Base-by-base conservation (phyloP, 2,113 vertebrate genomes). In the Solea solea region DNA sequence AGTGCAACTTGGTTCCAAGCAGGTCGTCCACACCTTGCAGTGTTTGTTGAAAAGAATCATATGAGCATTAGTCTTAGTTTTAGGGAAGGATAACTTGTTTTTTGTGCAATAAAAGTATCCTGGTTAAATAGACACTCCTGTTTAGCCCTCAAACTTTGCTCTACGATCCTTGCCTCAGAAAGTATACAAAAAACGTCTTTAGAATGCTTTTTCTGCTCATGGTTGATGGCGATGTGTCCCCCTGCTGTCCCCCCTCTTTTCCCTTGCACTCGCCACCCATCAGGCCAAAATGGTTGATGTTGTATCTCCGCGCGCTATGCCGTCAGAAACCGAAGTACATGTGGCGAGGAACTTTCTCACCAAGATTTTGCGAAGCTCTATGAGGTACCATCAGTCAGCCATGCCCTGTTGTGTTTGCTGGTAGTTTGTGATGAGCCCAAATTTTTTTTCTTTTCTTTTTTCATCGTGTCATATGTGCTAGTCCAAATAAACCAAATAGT, bases 301-400 rank as follows among this genome's bases (percentile, higher is more conserved):
- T 80, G 84, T 94, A 79, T 90, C 91, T 14, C 57, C 84, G 9
- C 86, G 85, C 81, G 90, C 93, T 88, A 93, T 95, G 91, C 88
- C 94, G 0, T 91, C 94, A 90, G 94, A 95, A 84, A 94, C 69
- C 15, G 95, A 96, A 68, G 89, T 95, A 80, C 90, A 91, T 15
- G 72, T 94, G 90, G 95, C 95, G 0, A 94, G 94, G 74, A 93
- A 84, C 88, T 95, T 95, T 86, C 95, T 97, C 78, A 94, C 75
- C 63, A 96, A 95, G 94, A 95, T 95, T 90, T 93, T 97, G 86
- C 94, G 93, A 84, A 95, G 92, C 87, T 95, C 96, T 2, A 94
- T 96, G 95, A 97, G 96, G 95, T 96, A 96, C 72, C 60, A 15
- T 34, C 9, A 51, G 27, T 1, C 25, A 13, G 65, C 21, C 42